Evolutionary conservation across 1,140 invertebrate genomes (phyloP).

Genomic region (Drosophila ercepeae): DNA sequence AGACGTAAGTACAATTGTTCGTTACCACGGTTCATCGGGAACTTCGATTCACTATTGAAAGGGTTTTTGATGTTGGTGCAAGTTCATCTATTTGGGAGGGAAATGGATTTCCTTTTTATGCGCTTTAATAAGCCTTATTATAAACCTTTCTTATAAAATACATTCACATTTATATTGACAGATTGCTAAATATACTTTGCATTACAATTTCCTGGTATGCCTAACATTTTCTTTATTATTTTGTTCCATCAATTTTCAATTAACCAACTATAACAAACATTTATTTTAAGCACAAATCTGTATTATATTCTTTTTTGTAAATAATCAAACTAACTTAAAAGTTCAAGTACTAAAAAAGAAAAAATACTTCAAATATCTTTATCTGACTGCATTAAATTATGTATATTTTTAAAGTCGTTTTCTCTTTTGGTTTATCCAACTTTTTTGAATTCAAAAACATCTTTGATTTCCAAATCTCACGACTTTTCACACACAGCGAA

Average conservation of each 20-base stretch:
- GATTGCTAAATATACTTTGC: not conserved
- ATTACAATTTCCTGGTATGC: constrained; percentile 46
- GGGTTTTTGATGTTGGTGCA: constrained; percentile 15
- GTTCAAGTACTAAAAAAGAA: too few species aligned
- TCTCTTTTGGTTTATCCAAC: too few species aligned
- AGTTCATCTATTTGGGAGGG: constrained; percentile 2
- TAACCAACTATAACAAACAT: not conserved
- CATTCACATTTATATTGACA: not conserved
- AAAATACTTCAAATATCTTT: too few species aligned
- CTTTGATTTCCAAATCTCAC: too few species aligned
- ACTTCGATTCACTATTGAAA: constrained; percentile 21
- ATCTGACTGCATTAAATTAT: too few species aligned
- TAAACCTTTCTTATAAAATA: constrained; percentile 19
- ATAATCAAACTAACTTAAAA: too few species aligned
- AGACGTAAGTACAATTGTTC: constrained; percentile 42
- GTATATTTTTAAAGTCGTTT: too few species aligned
- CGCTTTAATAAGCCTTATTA: constrained; percentile 32
- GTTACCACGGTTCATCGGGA: constrained; percentile 26
- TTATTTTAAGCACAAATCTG: too few species aligned
- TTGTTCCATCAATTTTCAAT: constrained; percentile 27
- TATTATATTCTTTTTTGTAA: too few species aligned
- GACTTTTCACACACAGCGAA: too few species aligned
- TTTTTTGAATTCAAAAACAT: too few species aligned
- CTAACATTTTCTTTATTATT: constrained; percentile 53
- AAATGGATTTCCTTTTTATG: constrained; percentile 1